Base-by-base conservation (phyloP, 2,113 vertebrate genomes). In the Etheostoma spectabile region DNA sequence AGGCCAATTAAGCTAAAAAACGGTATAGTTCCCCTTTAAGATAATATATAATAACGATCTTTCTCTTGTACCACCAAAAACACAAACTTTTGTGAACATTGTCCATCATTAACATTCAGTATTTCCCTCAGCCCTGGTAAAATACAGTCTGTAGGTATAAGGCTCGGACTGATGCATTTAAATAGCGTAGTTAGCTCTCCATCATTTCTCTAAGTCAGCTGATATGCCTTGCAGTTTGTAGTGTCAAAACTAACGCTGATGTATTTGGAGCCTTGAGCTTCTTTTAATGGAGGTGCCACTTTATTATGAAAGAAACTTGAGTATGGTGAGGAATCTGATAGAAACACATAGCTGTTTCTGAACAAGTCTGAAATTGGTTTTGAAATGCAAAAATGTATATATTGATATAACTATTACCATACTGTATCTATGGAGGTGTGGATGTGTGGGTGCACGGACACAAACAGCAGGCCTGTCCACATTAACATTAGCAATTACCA, bases 271-370 rank as follows among this genome's bases (percentile, higher is more conserved):
- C 77, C 66, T 3, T 5, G 10, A 80, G 86, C 77, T 46, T 72
- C 52, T 80, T 51, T 55, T 83, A 89, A 88, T 80, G 62, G 79
- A 77, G 59, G 30, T 57, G 77, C 74, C 78, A 65, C 79, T 87
- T 88, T 80, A 93, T 91, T 87, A 90, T 48, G 2, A 21, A 65
- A 79, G 66, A 69, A 76, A 51, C 80, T 90, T 64, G 12, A 82
- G 83, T 69, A 70, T 30, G 77, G 68, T 15, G 55, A 80, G 74
- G 61, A 77, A 67, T 88, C 68, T 55, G 51, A 57, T 45, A 38
- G 68, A 88, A 76, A 71, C 27, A 64, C 77, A 67, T 52, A 66
- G 62, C 75, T 57, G 30, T 30, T 3, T 30, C 30, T 30, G 30
- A 30, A 30, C 10, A 24, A 12, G 53, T 16, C 56, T 56, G 84